Evolutionary conservation across 2,797 vertebrate species (phyloP), one percentile per base, ranked within the genome.

Genomic region (Salmo trutta): DNA sequence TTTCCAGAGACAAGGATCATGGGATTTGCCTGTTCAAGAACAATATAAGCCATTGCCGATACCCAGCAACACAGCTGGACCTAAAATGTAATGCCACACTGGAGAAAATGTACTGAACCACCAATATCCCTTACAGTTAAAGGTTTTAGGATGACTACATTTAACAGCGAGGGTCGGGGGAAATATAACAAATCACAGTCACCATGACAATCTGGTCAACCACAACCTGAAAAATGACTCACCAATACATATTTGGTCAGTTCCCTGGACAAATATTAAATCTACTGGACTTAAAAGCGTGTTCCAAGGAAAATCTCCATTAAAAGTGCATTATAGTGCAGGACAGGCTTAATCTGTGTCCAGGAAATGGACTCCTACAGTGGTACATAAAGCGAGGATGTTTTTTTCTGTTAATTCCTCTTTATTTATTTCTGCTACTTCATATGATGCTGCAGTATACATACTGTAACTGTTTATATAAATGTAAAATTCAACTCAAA

Each of bases 1-100:
- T 91, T 91, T 90, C 86, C 89, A 82, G 89, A 91, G 90, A 91
- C 86, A 88, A 87, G 88, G 89, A 93, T 93, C 91, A 90, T 85
- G 84, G n/a, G 81, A 76, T 85, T 69, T 79, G 88, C 84, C 89
- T 81, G 84, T 90, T 90, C 79, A 84, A 93, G 86, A 85, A 85
- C 67, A 62, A 78, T 90, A 93, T 93, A 93, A 92, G 89, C 86
- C 85, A 85, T 90, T 89, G 86, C 82, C 79, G 83, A 82, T 72
- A 72, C 84, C 75, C 74, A 29, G 85, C 79, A 33, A 84, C 83
- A 53, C 51, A 86, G 80, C 80, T 52, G 79, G 80, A 77, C 84
- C 71, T 86, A 88, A 91, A 90, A 76, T 87, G 72, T 85, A 80
- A 91, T 86, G 86, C 83, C 66, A 83, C 83, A 77, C 87, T 51